Base-by-base conservation (phyloP, 2,113 vertebrate species). In the Tragelaphus strepsiceros region DNA sequence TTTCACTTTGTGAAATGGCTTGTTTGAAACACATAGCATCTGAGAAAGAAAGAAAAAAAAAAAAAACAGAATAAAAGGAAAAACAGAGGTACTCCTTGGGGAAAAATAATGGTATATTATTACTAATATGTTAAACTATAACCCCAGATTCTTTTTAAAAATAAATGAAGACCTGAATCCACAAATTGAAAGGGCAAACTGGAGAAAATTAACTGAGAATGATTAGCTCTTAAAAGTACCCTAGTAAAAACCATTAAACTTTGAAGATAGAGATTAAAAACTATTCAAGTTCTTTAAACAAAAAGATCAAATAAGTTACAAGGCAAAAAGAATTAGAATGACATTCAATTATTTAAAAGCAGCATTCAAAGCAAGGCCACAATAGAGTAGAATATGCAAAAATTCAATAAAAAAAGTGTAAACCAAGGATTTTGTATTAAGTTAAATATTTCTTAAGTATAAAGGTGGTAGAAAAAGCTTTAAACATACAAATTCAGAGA, bases 271-370 rank as follows among this genome's bases (percentile, higher is more conserved):
- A 78, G 10, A 88, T 88, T 54, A 49, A 90, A 89, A 94, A 58
- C n/a, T 53, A 91, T 90, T 92, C 3, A 64, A 83, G 11, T 78
- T 62, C 3, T 82, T 91, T 15, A 71, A 46, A 32, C 16, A 94
- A 96, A 94, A 86, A 51, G 51, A 90, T 96, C 46, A 97, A 93
- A 90, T 59, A 93, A 43, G 16, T 78, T 91, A 56, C 6, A 32
- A 88, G 21, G n/a, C 22, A 80, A 93, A 93, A 80, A 56, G 26
- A 84, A 88, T 96, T 74, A 90, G 14, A 30, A 49, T 94, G 62
- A 22, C 9, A 35, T 86, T 94, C 35, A 93, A 4, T 54, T 74
- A 91, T 94, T 77, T 74, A 39, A 94, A 92, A 84, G 21, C 11
- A 67, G 12, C 32, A 92, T 92, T 96, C n/a, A 64, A 49, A 92